Evolutionary conservation across 2,888 invertebrate genomes (phyloP).

Genomic region (Sclerodermus sp.): DNA sequence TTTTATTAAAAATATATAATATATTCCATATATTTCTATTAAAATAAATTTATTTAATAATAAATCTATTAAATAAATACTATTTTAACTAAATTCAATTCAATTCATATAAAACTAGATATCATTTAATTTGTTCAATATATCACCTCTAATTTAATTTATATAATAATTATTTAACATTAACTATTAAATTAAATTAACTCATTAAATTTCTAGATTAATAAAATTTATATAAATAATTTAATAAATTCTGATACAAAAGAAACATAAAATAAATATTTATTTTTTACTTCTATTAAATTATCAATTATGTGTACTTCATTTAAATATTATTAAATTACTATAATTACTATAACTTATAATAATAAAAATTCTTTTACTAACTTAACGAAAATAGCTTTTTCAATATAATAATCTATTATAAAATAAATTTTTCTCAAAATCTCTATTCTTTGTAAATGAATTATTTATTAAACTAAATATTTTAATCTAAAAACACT

Average conservation of each 20-base stretch:
- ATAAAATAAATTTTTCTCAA: too few species aligned
- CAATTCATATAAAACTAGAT: slow-evolving; percentile 66
- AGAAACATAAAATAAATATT: slow-evolving; percentile 61
- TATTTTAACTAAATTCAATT: slow-evolving; percentile 56
- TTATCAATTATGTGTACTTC: slow-evolving; percentile 14
- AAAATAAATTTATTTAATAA: not conserved
- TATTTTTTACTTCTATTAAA: slow-evolving; percentile 50
- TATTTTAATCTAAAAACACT: too few species aligned
- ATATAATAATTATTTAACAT: slow-evolving; percentile 66
- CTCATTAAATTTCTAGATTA: slow-evolving; percentile 68
- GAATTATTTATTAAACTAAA: too few species aligned
- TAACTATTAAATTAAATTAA: slow-evolving; percentile 64
- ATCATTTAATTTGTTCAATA: slow-evolving; percentile 69
- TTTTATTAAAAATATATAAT: slow-evolving; percentile 63
- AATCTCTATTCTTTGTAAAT: too few species aligned
- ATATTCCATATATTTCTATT: slow-evolving; percentile 15
- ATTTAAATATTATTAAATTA: slow-evolving; percentile 57
- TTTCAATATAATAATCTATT: too few species aligned
- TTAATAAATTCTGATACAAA: slow-evolving; percentile 74
- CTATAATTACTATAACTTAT: slow-evolving; percentile 58
- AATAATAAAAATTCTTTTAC: slow-evolving; percentile 39
- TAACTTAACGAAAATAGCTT: slow-evolving; percentile 50
- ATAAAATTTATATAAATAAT: slow-evolving; percentile 48
- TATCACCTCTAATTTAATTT: slow-evolving; percentile 67
- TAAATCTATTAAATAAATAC: slow-evolving; percentile 54